Conservation (phyloP, 2,888 invertebrate species). For the Dryobota labecula region DNA sequence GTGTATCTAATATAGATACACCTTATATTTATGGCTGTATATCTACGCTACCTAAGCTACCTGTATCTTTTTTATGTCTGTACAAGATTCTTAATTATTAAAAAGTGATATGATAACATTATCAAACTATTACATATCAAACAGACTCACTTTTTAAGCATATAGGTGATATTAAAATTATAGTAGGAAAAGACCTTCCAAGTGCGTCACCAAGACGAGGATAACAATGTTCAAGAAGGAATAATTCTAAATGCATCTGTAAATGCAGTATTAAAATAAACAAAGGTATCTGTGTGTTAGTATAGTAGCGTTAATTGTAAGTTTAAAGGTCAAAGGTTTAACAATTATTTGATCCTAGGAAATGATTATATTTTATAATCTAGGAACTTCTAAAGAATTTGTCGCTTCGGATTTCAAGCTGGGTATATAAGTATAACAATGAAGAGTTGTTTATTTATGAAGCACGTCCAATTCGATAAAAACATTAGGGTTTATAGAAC, state of each 20-base stretch:
- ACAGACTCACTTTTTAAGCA: not conserved
- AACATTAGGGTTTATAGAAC: not conserved
- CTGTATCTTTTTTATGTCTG: not conserved
- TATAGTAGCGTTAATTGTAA: constrained; percentile 2
- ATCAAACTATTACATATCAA: not conserved
- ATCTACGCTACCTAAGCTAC: not conserved
- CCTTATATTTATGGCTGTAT: not conserved
- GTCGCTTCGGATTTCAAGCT: not conserved
- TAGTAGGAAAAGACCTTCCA: not conserved
- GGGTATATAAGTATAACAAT: not conserved
- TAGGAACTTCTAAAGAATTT: not conserved
- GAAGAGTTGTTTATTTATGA: not conserved
- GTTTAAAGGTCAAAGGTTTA: constrained; percentile 30
- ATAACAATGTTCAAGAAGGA: not conserved
- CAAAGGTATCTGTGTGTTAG: not conserved
- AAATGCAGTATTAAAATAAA: constrained; percentile 12
- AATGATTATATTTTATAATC: not conserved
- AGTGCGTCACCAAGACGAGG: not conserved
- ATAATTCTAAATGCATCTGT: not conserved
- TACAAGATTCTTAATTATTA: not conserved
- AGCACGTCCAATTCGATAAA: not conserved
- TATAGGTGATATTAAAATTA: not conserved
- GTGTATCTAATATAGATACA: too few species aligned
- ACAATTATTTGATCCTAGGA: constrained; percentile 12
- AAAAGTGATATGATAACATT: not conserved